These are phyloP conservation scores for Coboldia fuscipes DNA, from an alignment of 1,140 invertebrate genomes.

Conservation along the genomic window DNA sequence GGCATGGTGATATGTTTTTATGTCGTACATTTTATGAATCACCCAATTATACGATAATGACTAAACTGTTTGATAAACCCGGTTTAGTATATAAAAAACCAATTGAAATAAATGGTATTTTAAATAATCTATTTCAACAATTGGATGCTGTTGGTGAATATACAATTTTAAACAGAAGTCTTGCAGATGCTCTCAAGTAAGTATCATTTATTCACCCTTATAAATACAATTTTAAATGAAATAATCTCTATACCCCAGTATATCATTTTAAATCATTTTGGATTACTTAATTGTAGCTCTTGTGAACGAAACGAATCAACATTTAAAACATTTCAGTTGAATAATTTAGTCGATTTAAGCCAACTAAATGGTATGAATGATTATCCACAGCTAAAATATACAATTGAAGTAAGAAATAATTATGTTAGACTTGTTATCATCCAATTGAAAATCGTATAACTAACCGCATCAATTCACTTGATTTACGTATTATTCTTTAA, in stretches of 20 bases:
- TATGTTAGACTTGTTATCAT: too few species aligned
- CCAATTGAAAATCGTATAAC: too few species aligned
- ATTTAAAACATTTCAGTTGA: conserved; percentile 46
- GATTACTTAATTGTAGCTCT: conserved; percentile 31
- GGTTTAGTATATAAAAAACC: conserved; percentile 26
- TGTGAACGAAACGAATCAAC: conserved; percentile 43
- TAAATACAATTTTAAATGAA: too few species aligned
- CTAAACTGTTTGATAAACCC: conserved; percentile 32
- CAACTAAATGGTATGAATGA: conserved; percentile 24
- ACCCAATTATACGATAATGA: conserved; percentile 29
- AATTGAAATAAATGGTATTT: conserved; percentile 27
- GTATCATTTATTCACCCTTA: conserved; percentile 5
- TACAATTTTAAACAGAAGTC: conserved; percentile 13
- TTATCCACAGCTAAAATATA: conserved; percentile 18
- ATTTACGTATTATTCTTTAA: too few species aligned
- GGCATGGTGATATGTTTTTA: conserved; percentile 30
- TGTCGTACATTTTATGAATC: conserved; percentile 37
- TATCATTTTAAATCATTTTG: too few species aligned
- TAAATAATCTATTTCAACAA: conserved; percentile 27
- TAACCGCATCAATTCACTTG: too few species aligned
- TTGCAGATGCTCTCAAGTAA: conserved; percentile 16
- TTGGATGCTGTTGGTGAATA: conserved; percentile 10
- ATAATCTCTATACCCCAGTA: too few species aligned
- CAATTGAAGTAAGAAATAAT: conserved; percentile 11
- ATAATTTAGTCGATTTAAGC: conserved; percentile 38